phyloP scores from a whole-genome alignment of 1,140 invertebrate species.

The Neodiprion pinetum region DNA sequence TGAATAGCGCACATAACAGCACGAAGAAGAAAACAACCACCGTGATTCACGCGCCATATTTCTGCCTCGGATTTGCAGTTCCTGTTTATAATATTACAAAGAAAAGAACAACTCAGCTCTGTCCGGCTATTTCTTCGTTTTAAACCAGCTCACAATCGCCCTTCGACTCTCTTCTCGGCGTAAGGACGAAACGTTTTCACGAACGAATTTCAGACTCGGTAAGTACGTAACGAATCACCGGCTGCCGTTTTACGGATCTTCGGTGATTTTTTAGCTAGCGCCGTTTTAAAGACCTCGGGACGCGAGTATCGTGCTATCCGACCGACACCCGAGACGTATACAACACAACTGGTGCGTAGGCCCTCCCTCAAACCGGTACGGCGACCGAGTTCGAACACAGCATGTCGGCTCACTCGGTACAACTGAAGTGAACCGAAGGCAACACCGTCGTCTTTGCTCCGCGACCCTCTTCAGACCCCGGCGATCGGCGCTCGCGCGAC shows the following conservation, averaged over 20 bases:
- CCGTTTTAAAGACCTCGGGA: no score
- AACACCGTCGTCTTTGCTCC: background rate
- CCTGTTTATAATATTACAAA: background rate
- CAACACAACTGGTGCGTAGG: no score
- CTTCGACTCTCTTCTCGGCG: no score
- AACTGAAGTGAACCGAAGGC: background rate
- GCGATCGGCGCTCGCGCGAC: background rate
- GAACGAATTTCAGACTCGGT: no score
- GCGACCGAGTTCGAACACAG: constrained; percentile 15
- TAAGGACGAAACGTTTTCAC: no score
- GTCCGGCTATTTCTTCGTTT: no score
- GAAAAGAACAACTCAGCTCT: background rate
- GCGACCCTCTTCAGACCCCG: background rate
- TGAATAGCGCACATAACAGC: constrained; percentile 15
- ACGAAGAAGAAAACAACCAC: constrained; percentile 38
- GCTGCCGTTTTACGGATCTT: no score
- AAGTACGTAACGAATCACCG: no score
- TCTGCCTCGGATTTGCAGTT: constrained; percentile 1
- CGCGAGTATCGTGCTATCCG: no score
- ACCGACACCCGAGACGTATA: no score
- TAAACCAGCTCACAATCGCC: no score
- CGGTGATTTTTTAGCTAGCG: no score
- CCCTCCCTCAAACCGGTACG: constrained; percentile 37
- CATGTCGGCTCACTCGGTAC: background rate
- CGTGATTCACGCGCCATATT: constrained; percentile 49